These are phyloP conservation scores for Galleria mellonella DNA, from an alignment of 1,140 invertebrate species.

Conservation along the genomic window DNA sequence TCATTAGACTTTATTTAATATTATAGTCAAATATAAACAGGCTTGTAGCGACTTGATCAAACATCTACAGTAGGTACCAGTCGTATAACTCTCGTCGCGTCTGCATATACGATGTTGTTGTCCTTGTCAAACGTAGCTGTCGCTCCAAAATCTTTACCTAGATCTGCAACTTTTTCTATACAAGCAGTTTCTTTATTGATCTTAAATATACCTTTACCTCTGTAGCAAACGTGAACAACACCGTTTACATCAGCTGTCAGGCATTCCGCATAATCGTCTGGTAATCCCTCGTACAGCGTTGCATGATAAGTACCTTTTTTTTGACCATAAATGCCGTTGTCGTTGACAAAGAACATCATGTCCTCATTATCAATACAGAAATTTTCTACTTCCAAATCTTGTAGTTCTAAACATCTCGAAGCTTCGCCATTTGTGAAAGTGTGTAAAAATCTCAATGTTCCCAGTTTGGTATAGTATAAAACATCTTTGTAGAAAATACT, in stretches of 20 bases:
- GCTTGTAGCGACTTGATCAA: no score
- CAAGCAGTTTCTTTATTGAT: slow-evolving; percentile 20
- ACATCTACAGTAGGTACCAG: slow-evolving; percentile 16
- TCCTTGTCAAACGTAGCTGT: slow-evolving; percentile 36
- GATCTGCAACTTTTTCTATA: slow-evolving; percentile 31
- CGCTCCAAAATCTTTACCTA: slow-evolving; percentile 41
- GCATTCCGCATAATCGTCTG: slow-evolving; percentile 21
- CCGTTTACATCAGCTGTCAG: slow-evolving; percentile 36
- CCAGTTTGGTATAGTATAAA: slow-evolving; percentile 22
- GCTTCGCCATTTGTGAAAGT: slow-evolving; percentile 28
- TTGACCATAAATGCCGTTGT: slow-evolving; percentile 41
- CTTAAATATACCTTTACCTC: slow-evolving; percentile 37
- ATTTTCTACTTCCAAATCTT: slow-evolving; percentile 49
- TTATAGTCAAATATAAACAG: no score
- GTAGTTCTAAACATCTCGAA: slow-evolving; percentile 35
- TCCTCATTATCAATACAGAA: slow-evolving; percentile 47
- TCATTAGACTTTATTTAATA: no score
- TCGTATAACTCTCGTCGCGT: slow-evolving; percentile 30
- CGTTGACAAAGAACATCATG: slow-evolving; percentile 39
- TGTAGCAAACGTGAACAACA: slow-evolving; percentile 31
- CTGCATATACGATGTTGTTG: slow-evolving; percentile 53
- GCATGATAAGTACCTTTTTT: slow-evolving; percentile 40
- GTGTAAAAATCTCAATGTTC: slow-evolving; percentile 25
- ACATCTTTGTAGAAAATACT: slow-evolving; percentile 38
- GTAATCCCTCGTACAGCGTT: slow-evolving; percentile 22